Evolutionary conservation across 2,113 vertebrate species (phyloP).

Genomic region (Muntiacus reevesi): DNA sequence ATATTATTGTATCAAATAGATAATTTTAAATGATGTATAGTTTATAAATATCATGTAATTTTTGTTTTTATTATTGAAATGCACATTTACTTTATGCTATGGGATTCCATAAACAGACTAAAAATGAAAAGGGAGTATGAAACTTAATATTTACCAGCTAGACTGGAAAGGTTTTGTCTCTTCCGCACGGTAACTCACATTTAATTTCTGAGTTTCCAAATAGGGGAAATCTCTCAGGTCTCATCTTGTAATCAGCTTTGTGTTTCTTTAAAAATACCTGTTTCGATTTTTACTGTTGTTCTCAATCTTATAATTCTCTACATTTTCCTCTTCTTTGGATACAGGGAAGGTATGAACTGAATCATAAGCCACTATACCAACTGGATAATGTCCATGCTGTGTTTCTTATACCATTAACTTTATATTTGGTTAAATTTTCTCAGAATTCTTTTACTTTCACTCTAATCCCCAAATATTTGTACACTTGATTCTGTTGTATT

Average conservation of each 20-base stretch:
- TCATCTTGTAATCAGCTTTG: background rate
- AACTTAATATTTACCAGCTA: background rate
- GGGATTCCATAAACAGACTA: background rate
- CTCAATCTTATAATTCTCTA: background rate
- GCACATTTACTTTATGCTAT: background rate
- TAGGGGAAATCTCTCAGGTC: background rate
- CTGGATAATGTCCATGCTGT: accelerated
- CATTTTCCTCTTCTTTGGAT: background rate
- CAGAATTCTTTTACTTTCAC: background rate
- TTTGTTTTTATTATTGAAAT: background rate
- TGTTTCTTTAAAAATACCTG: background rate
- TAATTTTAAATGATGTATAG: background rate
- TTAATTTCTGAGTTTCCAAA: background rate
- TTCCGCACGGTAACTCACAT: background rate
- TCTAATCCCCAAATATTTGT: background rate
- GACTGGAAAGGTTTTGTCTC: background rate
- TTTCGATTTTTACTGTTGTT: background rate
- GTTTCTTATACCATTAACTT: background rate
- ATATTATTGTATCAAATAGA: background rate
- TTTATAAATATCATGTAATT: background rate
- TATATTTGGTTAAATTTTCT: background rate
- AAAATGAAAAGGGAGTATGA: background rate
- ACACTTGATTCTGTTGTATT: background rate
- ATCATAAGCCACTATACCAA: background rate
- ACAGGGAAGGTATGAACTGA: background rate